Base-by-base conservation (phyloP, 1,140 invertebrate species). In the Pentalonia nigronervosa region DNA sequence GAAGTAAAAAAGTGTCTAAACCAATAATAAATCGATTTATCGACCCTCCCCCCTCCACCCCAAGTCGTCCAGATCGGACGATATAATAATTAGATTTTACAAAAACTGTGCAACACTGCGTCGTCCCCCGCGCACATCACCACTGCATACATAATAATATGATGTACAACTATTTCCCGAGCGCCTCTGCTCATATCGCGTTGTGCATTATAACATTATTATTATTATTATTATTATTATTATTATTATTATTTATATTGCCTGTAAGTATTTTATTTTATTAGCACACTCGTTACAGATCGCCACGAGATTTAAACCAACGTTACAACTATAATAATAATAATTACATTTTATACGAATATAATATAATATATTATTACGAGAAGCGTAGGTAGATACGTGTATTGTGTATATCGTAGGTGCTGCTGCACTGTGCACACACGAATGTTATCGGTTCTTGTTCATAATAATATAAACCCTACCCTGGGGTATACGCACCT, bases 1-100 rank as follows among this genome's bases (percentile, higher is more conserved):
- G 36, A 0, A 76, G 21, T 41, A 36, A 92, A 92, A 48, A n/a
- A 47, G 23, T 81, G 48, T 21, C 11, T 36, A 0, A 86, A 17
- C 23, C 23, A 36, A 56, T 86, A 50, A 93, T 93, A 86, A 86
- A 53, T 53, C 36, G 47, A 92, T 41, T 84, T 30, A 84, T 84
- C 34, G 76, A 53, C 81, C 67, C 60, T 25, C 17, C 34, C 53
- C 20, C 34, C 53, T 20, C n/a, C n/a, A n/a, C 8, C 20, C 25
- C 4, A 83, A 92, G 34, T 93, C 25, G 56, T 86, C 84, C 8
- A 53, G 25, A 83, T 34, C 41, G 8, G n/a, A 50, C 41, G 23
- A 83, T 45, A 86, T 47, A 86, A 86, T 76, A 84, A 50, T 84
- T 53, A 30, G 6, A 21, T 56, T 83, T 84, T 81, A 41, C 23